Conservation (phyloP, 2,888 invertebrate species). For the Drosophila lutescens region DNA sequence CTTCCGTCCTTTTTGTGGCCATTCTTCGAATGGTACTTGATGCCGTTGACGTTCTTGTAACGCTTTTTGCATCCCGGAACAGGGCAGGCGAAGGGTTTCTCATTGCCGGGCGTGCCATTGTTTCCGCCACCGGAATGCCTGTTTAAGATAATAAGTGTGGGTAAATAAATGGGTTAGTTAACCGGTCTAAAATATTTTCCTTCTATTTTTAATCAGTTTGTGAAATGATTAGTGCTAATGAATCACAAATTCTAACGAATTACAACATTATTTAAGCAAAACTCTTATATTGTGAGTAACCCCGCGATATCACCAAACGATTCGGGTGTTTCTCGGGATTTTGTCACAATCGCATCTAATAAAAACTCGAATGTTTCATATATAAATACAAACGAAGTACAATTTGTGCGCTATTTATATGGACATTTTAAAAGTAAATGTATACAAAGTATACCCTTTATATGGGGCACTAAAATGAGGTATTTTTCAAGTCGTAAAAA, state of each 20-base stretch:
- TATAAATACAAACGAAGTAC: not conserved
- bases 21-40: slow-evolving; percentile 94
- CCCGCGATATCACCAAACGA: not conserved
- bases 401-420: too few relatives aligned
- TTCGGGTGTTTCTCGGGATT: not conserved
- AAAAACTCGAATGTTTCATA: too few relatives aligned
- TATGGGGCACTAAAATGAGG: not conserved
- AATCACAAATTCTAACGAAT: not conserved
- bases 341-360: not conserved
- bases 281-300: not conserved
- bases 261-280: too few relatives aligned
- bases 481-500: not conserved
- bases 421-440: not conserved
- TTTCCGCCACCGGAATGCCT: slow-evolving; percentile 85
- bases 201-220: too few relatives aligned
- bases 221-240: not conserved
- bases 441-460: not conserved
- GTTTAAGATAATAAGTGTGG: slow-evolving; percentile 42
- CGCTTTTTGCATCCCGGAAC: slow-evolving; percentile 94
- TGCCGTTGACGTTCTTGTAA: slow-evolving; percentile 95
- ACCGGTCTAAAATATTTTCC: too few relatives aligned
- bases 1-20: slow-evolving; percentile 93
- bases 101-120: slow-evolving; percentile 85
- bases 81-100: slow-evolving; percentile 93
- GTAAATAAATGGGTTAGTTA: not conserved